phyloP scores from a whole-genome alignment of 2,797 vertebrate genomes.

The Thalassophryne amazonica region DNA sequence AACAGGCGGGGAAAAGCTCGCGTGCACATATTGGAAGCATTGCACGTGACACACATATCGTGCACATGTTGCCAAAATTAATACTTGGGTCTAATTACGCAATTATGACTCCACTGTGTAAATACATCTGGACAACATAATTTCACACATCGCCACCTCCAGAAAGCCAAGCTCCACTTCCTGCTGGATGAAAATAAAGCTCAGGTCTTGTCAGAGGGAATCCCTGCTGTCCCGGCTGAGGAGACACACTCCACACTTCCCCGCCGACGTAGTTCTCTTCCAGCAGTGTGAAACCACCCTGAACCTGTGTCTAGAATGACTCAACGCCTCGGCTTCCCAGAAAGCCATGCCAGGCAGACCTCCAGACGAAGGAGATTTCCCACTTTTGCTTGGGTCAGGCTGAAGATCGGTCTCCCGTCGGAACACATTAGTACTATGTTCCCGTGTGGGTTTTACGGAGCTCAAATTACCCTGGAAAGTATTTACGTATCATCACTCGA shows the following conservation, averaged over 20 bases:
- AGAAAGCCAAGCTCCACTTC: slow-evolving; percentile 9
- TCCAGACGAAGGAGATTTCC: slow-evolving; percentile 64
- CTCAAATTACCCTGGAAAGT: slow-evolving; percentile 53
- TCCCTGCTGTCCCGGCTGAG: slow-evolving; percentile 68
- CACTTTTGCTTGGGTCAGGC: slow-evolving; percentile 41
- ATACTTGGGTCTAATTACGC: slow-evolving; percentile 33
- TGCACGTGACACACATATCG: slow-evolving; percentile 8
- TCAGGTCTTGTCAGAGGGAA: slow-evolving; percentile 75
- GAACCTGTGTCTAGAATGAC: slow-evolving; percentile 68
- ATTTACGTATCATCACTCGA: slow-evolving; percentile 56
- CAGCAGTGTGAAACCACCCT: slow-evolving; percentile 60
- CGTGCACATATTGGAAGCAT: background rate
- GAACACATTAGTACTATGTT: slow-evolving; percentile 57
- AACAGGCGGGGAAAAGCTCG: slow-evolving; percentile 23
- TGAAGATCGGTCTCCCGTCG: slow-evolving; percentile 37
- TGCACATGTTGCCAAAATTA: slow-evolving; percentile 37
- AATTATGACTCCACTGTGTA: slow-evolving; percentile 45
- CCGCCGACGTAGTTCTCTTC: slow-evolving; percentile 60
- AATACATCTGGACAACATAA: slow-evolving; percentile 73
- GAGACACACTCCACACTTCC: slow-evolving; percentile 60
- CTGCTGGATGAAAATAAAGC: slow-evolving; percentile 52
- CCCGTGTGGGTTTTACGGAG: slow-evolving; percentile 21
- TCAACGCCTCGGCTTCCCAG: slow-evolving; percentile 68
- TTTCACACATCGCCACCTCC: slow-evolving; percentile 63
- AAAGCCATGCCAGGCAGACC: slow-evolving; percentile 62